phyloP scores from a whole-genome alignment of 2,113 vertebrate genomes.

The Nothobranchius furzeri region DNA sequence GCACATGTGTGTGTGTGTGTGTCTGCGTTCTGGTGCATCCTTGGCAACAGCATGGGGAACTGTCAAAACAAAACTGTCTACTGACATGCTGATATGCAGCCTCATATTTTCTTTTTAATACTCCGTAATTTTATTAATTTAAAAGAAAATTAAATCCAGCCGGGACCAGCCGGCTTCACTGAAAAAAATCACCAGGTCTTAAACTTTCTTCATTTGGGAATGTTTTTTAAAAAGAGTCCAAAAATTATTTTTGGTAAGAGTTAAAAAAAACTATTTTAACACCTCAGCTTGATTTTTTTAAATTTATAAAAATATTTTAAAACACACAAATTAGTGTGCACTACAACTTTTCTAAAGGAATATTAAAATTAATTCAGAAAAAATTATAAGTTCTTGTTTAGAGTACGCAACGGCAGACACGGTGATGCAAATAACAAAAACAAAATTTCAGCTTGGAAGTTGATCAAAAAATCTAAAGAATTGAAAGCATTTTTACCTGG shows the following conservation, averaged over 20 bases:
- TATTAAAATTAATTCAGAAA: too few species aligned
- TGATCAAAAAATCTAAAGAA: too few species aligned
- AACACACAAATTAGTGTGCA: too few species aligned
- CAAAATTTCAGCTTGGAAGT: too few species aligned
- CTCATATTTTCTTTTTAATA: conserved; percentile 9
- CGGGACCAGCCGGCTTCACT: too few species aligned
- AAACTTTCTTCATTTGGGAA: background rate
- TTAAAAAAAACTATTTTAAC: background rate
- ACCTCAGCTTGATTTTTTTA: too few species aligned
- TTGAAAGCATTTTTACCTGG: too few species aligned
- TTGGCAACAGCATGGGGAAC: conserved; percentile 66
- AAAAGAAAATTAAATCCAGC: conserved; percentile 9
- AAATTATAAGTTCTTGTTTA: too few species aligned
- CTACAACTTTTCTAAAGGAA: too few species aligned
- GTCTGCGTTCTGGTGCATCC: conserved; percentile 57
- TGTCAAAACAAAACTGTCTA: conserved; percentile 67
- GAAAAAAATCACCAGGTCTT: background rate
- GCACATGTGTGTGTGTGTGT: conserved; percentile 39
- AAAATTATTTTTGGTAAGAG: background rate
- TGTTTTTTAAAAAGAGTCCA: background rate
- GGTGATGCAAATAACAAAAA: too few species aligned
- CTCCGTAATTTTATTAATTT: conserved; percentile 21
- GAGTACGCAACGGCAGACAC: too few species aligned
- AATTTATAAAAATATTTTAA: too few species aligned
- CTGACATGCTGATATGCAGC: conserved; percentile 46